phyloP scores from a whole-genome alignment of 1,140 invertebrate species.

The Micrasema minimum region DNA sequence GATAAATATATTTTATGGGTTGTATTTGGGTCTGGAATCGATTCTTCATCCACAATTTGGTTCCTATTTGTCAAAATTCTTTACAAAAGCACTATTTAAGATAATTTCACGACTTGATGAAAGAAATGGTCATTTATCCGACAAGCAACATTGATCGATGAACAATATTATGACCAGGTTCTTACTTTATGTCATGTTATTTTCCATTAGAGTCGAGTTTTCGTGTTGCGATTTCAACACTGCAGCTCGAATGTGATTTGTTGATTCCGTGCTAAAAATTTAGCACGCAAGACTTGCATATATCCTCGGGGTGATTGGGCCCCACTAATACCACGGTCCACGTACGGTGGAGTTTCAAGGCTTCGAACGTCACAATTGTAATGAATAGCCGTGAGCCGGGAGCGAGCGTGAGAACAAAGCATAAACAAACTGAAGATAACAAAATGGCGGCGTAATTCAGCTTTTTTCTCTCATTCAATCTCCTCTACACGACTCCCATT shows the following conservation, averaged over 20 bases:
- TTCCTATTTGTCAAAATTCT: too few relatives aligned
- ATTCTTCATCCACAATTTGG: too few relatives aligned
- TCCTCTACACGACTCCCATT: constrained; percentile 31
- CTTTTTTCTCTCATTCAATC: constrained; percentile 35
- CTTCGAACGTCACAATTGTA: constrained; percentile 28
- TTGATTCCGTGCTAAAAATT: constrained; percentile 1
- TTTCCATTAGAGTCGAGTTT: background rate
- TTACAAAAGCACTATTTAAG: too few relatives aligned
- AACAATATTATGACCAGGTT: too few relatives aligned
- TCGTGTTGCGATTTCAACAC: constrained; percentile 8
- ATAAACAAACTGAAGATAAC: constrained; percentile 37
- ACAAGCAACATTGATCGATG: too few relatives aligned
- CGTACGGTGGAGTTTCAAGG: constrained; percentile 25
- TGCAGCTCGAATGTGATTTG: constrained; percentile 16
- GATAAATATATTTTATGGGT: too few relatives aligned
- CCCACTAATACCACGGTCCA: constrained; percentile 3
- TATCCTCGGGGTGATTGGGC: background rate
- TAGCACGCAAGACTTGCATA: constrained; percentile 18
- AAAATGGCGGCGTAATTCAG: constrained; percentile 38
- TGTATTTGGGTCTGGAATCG: too few relatives aligned
- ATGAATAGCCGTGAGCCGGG: constrained; percentile 16
- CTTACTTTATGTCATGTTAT: background rate
- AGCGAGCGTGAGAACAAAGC: constrained; percentile 39
- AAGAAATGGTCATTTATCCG: too few relatives aligned
- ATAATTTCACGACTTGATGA: too few relatives aligned